A percentile compares a stretch with the other conserved stretches of the same genome.
phyloP scores from a whole-genome alignment of 2,888 invertebrate genomes.

The Calephelis perditalis region DNA sequence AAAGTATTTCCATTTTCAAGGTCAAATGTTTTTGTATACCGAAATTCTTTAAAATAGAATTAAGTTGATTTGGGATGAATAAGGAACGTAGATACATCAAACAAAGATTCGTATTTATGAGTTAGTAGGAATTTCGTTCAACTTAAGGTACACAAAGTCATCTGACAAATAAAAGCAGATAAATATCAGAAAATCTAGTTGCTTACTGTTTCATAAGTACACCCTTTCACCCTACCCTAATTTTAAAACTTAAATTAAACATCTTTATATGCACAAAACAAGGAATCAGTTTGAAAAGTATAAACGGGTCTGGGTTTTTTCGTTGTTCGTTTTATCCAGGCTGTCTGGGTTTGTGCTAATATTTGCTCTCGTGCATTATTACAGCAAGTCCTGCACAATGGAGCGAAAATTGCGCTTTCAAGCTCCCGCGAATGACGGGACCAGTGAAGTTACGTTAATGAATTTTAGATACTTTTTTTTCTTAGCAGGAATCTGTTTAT shows the following conservation, averaged over 20 bases:
- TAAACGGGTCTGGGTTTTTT: constrained; percentile 47
- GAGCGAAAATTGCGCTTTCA: constrained; percentile 46
- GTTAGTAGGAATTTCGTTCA: too few relatives aligned
- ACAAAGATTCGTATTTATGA: too few relatives aligned
- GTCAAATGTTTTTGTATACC: too few relatives aligned
- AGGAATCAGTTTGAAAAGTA: constrained; percentile 30
- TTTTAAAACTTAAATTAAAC: constrained; percentile 22
- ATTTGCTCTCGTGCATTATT: constrained; percentile 71
- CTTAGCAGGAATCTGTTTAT: constrained; percentile 1
- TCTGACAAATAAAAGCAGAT: too few relatives aligned
- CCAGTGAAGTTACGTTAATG: constrained; percentile 6
- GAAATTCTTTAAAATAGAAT: too few relatives aligned
- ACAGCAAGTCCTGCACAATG: constrained; percentile 57
- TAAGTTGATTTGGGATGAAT: too few relatives aligned
- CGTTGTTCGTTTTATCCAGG: constrained; percentile 42
- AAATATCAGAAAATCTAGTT: too few relatives aligned
- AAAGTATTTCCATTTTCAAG: too few relatives aligned
- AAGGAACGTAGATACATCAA: too few relatives aligned
- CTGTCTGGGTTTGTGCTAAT: constrained; percentile 67
- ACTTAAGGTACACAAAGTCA: too few relatives aligned
- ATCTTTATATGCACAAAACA: constrained; percentile 27
- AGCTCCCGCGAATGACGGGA: constrained; percentile 20
- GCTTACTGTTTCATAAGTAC: too few relatives aligned
- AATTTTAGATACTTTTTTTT: constrained; percentile 8
- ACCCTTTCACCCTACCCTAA: neutral